phyloP scores from a whole-genome alignment of 2,113 vertebrate genomes.

The Trichechus manatus region DNA sequence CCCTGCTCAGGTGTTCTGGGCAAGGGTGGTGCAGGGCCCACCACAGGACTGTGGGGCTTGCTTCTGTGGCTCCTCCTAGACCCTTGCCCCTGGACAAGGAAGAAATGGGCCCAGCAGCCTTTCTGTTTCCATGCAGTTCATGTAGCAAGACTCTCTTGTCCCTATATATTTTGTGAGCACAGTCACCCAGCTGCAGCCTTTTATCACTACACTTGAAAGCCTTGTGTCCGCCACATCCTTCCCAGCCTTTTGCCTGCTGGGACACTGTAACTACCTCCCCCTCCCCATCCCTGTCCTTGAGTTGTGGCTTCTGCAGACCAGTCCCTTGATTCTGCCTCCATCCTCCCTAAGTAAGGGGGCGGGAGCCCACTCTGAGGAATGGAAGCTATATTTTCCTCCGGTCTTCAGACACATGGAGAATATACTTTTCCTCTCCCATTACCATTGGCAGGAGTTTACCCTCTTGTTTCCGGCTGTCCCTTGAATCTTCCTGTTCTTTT shows the following conservation, averaged over 20 bases:
- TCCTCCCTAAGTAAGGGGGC: no score
- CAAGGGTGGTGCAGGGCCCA: background rate
- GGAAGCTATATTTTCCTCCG: accelerated
- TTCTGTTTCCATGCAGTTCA: background rate
- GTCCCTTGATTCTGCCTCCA: background rate
- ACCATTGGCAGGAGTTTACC: background rate
- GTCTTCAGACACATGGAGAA: background rate
- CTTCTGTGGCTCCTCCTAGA: background rate
- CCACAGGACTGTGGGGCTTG: accelerated
- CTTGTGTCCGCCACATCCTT: background rate
- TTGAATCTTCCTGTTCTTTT: background rate
- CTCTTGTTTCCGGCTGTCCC: background rate
- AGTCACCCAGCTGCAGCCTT: no score
- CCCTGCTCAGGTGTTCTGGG: background rate
- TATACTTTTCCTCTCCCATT: background rate
- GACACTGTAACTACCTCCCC: background rate
- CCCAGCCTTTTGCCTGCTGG: background rate
- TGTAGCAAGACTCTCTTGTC: background rate
- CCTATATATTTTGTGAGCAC: background rate
- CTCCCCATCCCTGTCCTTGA: background rate
- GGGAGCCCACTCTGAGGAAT: background rate
- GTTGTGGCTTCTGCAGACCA: background rate
- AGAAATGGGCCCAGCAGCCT: background rate
- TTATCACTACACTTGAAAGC: background rate
- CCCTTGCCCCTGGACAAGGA: background rate